Evolutionary conservation across 37 sponge, comb jelly and placozoan species (phyloP), one percentile per base, ranked within the genome.

Genomic region (Spongia lamella): DNA sequence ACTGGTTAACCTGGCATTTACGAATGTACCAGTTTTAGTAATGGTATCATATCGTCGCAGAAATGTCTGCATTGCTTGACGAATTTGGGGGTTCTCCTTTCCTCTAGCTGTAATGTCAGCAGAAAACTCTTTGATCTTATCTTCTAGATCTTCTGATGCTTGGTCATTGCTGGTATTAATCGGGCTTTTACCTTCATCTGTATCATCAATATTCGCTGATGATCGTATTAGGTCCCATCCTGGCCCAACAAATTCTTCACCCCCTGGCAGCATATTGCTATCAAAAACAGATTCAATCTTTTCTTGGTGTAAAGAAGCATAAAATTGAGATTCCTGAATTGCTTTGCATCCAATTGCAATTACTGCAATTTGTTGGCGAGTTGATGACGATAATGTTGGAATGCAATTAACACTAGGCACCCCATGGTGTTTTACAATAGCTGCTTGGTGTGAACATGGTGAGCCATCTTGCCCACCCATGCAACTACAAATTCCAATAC

Each of bases 371-470:
- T 57, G 19, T 4, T 37, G 34, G 19, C 74, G 16, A 5, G 22
- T 6, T 19, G 37, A 25, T 3, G 74, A 19, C 16, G 52, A 50
- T 13, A 50, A 11, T 1, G 71, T 70, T 9, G 66, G 33, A 64
- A 64, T 25, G 13, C 7, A 64, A 20, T 34, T 33, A 4, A 27
- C 4, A 34, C 35, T 29, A 31, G 9, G 35, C 5, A 7, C 31
- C 9, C 33, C 32, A 64, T 31, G 31, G 4, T 64, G 32, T 19
- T 31, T 32, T 7, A 64, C 66, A 7, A 64, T 32, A 29, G 66
- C 66, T 31, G 66, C 66, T 32, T 64, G 66, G 13, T 53, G 71
- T 25, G 29, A 20, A 25, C 71, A 70, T 29, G 71, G 71, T 2
- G 71, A 70, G 1, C 71, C 71, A 32, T 70, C 68, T 3, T 7